Evolutionary conservation across 2,797 vertebrate genomes (phyloP).

Genomic region (Propithecus perrieri): DNA sequence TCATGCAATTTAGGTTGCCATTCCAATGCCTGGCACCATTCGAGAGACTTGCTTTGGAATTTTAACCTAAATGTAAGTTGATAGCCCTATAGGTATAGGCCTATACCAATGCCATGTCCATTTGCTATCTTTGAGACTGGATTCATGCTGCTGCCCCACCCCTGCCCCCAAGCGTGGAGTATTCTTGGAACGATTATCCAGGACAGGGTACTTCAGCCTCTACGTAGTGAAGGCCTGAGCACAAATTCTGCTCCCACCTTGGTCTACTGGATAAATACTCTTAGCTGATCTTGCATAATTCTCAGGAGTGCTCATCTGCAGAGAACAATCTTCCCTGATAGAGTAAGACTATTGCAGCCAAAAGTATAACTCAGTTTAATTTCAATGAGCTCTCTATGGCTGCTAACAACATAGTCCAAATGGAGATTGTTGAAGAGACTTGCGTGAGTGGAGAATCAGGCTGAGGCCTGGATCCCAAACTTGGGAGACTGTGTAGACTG

Average conservation of each 20-base stretch:
- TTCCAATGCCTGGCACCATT: neutral
- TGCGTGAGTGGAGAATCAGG: neutral
- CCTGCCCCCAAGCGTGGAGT: neutral
- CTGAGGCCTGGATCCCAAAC: neutral
- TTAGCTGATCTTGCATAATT: neutral
- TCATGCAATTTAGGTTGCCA: neutral
- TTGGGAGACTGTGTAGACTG: neutral
- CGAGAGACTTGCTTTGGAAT: neutral
- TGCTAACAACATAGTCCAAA: neutral
- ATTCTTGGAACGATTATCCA: neutral
- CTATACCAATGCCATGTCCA: neutral
- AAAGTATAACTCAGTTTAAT: neutral
- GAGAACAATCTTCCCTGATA: neutral
- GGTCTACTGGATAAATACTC: too few relatives aligned
- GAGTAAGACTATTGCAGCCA: neutral
- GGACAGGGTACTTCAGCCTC: neutral
- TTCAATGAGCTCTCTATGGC: neutral
- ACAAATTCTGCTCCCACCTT: neutral
- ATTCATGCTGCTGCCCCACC: neutral
- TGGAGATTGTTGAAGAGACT: neutral
- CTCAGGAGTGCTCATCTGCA: neutral
- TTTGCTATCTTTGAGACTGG: neutral
- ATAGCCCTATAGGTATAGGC: neutral
- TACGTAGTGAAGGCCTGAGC: neutral
- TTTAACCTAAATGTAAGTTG: neutral